Conservation (phyloP, 1,140 invertebrate species). For the Ruditapes philippinarum region DNA sequence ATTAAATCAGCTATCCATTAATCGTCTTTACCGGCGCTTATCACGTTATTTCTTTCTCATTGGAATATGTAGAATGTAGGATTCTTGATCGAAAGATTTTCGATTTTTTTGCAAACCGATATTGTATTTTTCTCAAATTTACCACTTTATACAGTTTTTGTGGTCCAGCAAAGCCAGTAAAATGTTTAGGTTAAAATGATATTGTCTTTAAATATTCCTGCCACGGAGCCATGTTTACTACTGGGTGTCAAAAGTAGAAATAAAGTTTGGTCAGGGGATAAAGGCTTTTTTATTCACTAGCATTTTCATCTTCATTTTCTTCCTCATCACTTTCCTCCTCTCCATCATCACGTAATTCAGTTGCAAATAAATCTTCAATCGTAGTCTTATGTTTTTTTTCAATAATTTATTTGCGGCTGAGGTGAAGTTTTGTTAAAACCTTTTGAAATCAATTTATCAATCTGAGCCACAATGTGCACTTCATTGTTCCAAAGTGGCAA, state of each 20-base stretch:
- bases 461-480: background rate
- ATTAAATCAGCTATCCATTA: constrained; percentile 50
- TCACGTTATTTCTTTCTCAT: background rate
- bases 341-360: no score
- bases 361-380: background rate
- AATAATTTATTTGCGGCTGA: no score
- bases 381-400: background rate
- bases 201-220: constrained; percentile 29
- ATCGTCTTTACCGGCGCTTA: no score
- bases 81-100: background rate
- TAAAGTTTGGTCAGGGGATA: background rate
- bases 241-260: background rate
- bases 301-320: background rate
- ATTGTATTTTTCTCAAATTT: background rate
- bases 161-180: constrained; percentile 6
- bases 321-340: background rate
- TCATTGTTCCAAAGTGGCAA: background rate
- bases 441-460: no score
- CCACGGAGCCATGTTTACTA: constrained; percentile 13
- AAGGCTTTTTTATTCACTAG: background rate
- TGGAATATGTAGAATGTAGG: background rate
- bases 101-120: constrained; percentile 18
- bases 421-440: no score
- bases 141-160: constrained; percentile 49
- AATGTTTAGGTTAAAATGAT: background rate